Base-by-base conservation (phyloP, 2,797 vertebrate genomes). In the Alcedo quadribrachys region DNA sequence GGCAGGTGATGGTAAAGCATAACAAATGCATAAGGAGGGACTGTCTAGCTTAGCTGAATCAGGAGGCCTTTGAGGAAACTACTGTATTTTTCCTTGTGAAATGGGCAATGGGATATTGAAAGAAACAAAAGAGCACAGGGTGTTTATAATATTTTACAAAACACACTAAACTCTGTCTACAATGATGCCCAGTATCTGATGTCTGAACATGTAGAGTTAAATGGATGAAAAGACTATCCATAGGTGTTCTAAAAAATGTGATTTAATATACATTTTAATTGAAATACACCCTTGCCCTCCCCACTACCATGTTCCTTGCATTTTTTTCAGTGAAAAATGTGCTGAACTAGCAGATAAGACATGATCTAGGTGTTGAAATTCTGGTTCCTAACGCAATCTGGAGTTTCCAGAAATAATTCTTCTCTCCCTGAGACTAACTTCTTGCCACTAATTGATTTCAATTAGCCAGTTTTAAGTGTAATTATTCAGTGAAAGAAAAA, bases 401-500 rank as follows among this genome's bases (percentile, higher is more conserved):
- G 58, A 89, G 19, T 90, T 91, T 71, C 62, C 54, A 90, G 46
- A 82, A 85, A 76, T 88, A 74, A 42, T 61, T 65, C 27, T 80
- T 84, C 71, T 67, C 27, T 65, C 33, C 33, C 27, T 50, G 85
- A 90, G 76, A 95, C 65, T 69, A 85, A 76, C 62, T 90, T 89
- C 88, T 91, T 92, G 60, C 70, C 53, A 46, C 66, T 92, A 94
- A 92, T 87, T 93, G 90, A 94, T 92, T 92, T 53, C 43, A 85
- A 87, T 95, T 94, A 94, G 76, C 69, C 33, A 83, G 76, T 68
- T 90, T 81, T 78, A 95, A 90, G 66, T 70, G 57, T 89, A 95
- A 94, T 93, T 94, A 89, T 89, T 95, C 78, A 75, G 71, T 60
- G 51, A 89, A 69, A 93, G 83, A 85, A 93, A 83, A 35, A 89